phyloP scores from a whole-genome alignment of 1,140 invertebrate species.

The Drosophila setifemur region DNA sequence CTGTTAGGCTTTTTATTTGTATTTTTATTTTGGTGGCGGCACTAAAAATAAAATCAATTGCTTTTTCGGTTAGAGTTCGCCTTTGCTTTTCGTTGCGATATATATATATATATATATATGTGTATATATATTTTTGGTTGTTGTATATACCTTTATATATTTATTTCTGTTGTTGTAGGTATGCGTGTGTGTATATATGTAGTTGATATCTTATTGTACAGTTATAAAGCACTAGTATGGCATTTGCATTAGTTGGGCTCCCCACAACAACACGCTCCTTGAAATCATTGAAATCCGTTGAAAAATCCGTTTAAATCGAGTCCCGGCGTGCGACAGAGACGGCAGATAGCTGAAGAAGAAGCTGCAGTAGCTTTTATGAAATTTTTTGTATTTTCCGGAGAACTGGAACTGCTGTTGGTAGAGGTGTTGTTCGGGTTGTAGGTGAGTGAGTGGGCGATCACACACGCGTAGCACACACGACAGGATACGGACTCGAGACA shows the following conservation, averaged over 20 bases:
- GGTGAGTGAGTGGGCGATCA: constrained; percentile 16
- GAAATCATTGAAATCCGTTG: too few relatives aligned
- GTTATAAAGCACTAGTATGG: constrained; percentile 79
- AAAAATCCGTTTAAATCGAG: too few relatives aligned
- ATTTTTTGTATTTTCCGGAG: constrained; percentile 9
- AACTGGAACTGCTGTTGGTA: constrained; percentile 7
- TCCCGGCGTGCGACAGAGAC: constrained; percentile 67
- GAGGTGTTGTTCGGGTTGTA: neutral
- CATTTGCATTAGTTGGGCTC: constrained; percentile 54
- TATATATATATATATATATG: constrained; percentile 7
- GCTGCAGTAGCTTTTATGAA: constrained; percentile 16
- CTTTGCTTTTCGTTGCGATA: constrained; percentile 25
- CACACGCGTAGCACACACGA: constrained; percentile 16
- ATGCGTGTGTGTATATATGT: constrained; percentile 9
- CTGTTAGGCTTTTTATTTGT: constrained; percentile 26
- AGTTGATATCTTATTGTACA: constrained; percentile 66
- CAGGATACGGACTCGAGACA: constrained; percentile 6
- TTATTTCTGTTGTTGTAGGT: constrained; percentile 9
- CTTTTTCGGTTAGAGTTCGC: constrained; percentile 45
- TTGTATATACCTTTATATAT: constrained; percentile 1
- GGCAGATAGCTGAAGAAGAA: constrained; percentile 33
- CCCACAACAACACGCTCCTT: neutral
- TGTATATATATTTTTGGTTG: neutral
- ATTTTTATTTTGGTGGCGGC: constrained; percentile 44
- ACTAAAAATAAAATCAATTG: constrained; percentile 77